Evolutionary conservation across 2,888 invertebrate genomes (phyloP).

Genomic region (Eilema sororculum): DNA sequence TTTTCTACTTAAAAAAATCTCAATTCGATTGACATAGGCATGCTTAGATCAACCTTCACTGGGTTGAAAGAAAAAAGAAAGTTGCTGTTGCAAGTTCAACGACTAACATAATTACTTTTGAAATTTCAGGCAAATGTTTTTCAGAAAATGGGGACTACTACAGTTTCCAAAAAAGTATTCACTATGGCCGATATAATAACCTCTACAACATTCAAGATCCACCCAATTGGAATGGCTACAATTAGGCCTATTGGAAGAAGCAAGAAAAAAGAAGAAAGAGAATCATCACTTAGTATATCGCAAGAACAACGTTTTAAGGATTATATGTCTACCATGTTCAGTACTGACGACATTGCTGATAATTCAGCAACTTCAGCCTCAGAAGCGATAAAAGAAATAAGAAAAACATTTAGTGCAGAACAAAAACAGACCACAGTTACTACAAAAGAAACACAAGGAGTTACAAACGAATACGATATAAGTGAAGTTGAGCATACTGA

Average conservation of each 20-base stretch:
- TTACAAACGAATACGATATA: neutral
- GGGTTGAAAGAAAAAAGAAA: no score
- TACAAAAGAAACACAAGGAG: neutral
- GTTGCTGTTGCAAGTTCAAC: no score
- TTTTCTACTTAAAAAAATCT: no score
- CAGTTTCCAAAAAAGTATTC: neutral
- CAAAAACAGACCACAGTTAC: neutral
- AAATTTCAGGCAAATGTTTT: neutral
- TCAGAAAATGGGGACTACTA: neutral
- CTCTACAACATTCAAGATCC: neutral
- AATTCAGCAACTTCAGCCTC: neutral
- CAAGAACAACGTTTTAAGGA: conserved; percentile 2
- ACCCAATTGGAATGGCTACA: neutral
- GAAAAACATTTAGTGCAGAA: neutral
- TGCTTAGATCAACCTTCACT: no score
- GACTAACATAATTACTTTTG: neutral
- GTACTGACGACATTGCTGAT: neutral
- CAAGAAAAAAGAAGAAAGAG: no score
- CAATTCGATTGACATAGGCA: no score
- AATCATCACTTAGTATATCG: neutral
- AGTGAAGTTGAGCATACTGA: neutral
- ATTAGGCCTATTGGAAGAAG: neutral
- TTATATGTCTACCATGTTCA: conserved; percentile 10
- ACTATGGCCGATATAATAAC: neutral
- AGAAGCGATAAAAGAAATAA: neutral